Conservation (phyloP, 2,888 invertebrate genomes). For the Nephrotoma guestfalica region DNA sequence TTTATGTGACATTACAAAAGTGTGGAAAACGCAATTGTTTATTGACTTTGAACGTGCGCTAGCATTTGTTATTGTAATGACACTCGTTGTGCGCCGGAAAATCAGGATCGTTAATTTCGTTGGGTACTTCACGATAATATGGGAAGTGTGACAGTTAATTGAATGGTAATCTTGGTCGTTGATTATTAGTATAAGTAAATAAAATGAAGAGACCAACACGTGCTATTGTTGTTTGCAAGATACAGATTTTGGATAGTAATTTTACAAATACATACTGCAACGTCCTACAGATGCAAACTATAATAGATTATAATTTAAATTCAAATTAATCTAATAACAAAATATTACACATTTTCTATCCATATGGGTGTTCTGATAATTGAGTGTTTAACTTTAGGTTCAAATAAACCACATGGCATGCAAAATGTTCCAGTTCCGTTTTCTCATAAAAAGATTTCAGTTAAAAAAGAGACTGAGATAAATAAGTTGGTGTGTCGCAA, state of each 20-base stretch:
- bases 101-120: not conserved
- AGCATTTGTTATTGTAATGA: not conserved
- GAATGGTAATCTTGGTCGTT: not conserved
- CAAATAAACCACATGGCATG: too few relatives aligned
- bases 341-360: too few relatives aligned
- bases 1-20: not conserved
- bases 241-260: not conserved
- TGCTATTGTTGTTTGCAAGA: not conserved
- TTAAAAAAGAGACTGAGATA: too few relatives aligned
- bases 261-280: too few relatives aligned
- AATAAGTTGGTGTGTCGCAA: too few relatives aligned
- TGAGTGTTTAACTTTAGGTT: too few relatives aligned
- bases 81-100: not conserved
- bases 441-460: too few relatives aligned
- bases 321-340: too few relatives aligned
- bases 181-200: not conserved
- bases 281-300: too few relatives aligned
- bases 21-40: not conserved
- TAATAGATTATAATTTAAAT: too few relatives aligned
- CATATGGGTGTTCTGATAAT: too few relatives aligned
- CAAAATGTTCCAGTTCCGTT: too few relatives aligned
- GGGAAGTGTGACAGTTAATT: not conserved
- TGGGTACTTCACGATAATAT: not conserved
- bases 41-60: not conserved
- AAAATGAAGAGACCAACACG: not conserved